Conservation (phyloP, 2,113 vertebrate species). For the Sceloporus undulatus region DNA sequence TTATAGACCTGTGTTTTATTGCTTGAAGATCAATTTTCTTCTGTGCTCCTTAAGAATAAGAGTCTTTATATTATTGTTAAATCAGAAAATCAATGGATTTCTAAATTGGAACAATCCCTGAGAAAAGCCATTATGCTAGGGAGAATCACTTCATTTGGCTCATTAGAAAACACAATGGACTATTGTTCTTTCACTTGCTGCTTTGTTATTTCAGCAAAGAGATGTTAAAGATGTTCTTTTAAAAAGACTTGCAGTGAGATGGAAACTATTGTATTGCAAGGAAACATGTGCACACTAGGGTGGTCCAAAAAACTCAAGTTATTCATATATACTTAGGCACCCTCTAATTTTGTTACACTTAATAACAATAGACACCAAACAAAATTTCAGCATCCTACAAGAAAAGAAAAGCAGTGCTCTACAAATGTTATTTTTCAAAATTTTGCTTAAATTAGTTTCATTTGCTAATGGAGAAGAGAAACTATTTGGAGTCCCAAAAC, state of each 20-base stretch:
- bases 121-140: background rate
- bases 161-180: background rate
- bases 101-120: background rate
- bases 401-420: too few relatives aligned
- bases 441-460: too few relatives aligned
- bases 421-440: too few relatives aligned
- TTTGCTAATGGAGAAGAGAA: too few relatives aligned
- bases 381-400: too few relatives aligned
- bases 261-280: background rate
- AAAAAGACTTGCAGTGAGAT: background rate
- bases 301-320: too few relatives aligned
- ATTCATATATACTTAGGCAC: too few relatives aligned
- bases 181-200: background rate
- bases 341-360: too few relatives aligned
- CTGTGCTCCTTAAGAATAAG: background rate
- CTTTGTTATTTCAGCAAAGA: background rate
- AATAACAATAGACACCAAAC: too few relatives aligned
- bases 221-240: background rate
- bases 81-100: background rate
- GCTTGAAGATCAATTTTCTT: background rate
- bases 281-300: background rate
- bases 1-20: background rate
- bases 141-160: background rate
- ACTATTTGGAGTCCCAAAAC: too few relatives aligned
- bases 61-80: background rate